phyloP scores from a whole-genome alignment of 2,113 vertebrate genomes.

The Neopipo cinnamomea region DNA sequence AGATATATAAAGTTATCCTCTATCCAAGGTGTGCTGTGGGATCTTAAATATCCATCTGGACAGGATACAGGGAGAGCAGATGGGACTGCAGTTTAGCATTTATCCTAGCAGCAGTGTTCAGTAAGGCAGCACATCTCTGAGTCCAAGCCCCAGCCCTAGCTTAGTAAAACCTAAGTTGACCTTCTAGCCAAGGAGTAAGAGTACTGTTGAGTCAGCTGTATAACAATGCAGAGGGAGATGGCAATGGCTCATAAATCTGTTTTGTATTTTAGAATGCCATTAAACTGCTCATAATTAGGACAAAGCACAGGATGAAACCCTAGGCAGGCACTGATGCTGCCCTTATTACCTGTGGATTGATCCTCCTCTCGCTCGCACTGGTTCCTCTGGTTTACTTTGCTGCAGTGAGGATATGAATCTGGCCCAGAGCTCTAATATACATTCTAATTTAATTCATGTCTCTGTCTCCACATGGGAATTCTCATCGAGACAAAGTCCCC shows the following conservation, averaged over 20 bases:
- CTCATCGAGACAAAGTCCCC: slow-evolving; percentile 34
- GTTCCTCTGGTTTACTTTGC: slow-evolving; percentile 6
- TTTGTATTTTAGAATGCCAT: slow-evolving; percentile 47
- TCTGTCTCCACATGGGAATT: slow-evolving; percentile 33
- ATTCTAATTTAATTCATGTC: slow-evolving; percentile 58
- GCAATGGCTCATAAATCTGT: slow-evolving; percentile 37
- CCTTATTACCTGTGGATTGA: slow-evolving; percentile 45
- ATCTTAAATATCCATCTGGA: not conserved
- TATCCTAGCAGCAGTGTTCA: not conserved
- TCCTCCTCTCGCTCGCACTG: not conserved
- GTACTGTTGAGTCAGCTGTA: slow-evolving; percentile 31
- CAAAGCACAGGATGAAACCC: slow-evolving; percentile 41
- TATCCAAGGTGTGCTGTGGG: not conserved
- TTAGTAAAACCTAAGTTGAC: slow-evolving; percentile 12
- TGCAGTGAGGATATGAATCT: slow-evolving; percentile 34
- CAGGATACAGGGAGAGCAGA: not conserved
- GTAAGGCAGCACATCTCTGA: not conserved
- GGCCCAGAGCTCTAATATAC: slow-evolving; percentile 47
- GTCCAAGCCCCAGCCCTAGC: not conserved
- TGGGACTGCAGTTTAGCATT: not conserved
- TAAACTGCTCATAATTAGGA: slow-evolving; percentile 56
- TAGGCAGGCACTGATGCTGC: slow-evolving; percentile 8
- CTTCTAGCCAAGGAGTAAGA: slow-evolving; percentile 12
- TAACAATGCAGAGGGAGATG: not conserved
- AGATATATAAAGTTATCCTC: not conserved